Conservation (phyloP, 1,140 invertebrate species). For the Gonioctena quinquepunctata region DNA sequence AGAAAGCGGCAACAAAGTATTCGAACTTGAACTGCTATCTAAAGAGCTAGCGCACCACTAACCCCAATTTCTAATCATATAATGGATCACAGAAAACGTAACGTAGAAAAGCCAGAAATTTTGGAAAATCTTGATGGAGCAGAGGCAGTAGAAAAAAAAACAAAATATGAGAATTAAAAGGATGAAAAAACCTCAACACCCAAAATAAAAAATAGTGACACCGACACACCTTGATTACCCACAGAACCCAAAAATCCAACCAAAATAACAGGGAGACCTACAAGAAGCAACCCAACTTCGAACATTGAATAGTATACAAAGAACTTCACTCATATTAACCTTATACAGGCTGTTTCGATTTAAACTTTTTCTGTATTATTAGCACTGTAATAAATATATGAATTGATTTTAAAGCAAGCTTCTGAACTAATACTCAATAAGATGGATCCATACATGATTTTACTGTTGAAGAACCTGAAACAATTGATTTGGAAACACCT, state of each 20-base stretch:
- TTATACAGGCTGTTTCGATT: background rate
- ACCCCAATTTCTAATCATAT: background rate
- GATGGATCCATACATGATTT: conserved; percentile 1
- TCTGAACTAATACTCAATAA: conserved; percentile 1
- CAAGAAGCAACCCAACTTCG: background rate
- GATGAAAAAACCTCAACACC: background rate
- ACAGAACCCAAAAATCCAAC: background rate
- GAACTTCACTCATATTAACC: too few relatives aligned
- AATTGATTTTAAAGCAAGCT: background rate
- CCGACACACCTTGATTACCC: background rate
- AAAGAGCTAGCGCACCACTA: background rate
- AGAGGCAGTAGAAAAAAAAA: background rate
- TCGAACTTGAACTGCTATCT: background rate
- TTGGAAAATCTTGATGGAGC: background rate
- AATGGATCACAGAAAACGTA: background rate
- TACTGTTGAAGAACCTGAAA: background rate
- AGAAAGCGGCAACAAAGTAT: background rate
- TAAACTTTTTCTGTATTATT: background rate
- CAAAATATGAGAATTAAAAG: background rate
- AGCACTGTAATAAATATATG: too few relatives aligned
- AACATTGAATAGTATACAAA: background rate
- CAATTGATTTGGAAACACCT: background rate
- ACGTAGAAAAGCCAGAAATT: background rate
- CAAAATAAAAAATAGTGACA: background rate
- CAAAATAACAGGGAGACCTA: background rate